Evolutionary conservation across 2,113 vertebrate species (phyloP).

Genomic region (Alouatta palliata): DNA sequence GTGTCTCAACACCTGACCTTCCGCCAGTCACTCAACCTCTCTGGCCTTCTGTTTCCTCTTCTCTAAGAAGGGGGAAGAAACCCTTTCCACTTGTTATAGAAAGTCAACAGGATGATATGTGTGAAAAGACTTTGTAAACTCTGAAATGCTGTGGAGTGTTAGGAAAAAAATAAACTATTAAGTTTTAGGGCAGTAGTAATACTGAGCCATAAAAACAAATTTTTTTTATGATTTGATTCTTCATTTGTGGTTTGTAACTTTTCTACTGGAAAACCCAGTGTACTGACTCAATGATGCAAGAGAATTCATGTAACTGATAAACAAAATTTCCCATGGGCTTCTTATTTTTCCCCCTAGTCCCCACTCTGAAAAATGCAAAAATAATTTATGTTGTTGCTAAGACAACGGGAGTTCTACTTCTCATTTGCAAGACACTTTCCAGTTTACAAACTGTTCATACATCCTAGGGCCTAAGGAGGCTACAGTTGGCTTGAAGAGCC

Average conservation of each 20-base stretch:
- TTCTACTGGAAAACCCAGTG: not conserved
- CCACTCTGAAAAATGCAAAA: not conserved
- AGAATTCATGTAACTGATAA: not conserved
- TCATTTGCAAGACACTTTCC: not conserved
- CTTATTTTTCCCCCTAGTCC: not conserved
- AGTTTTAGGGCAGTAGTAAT: constrained; percentile 29
- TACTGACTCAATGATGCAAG: not conserved
- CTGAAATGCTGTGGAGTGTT: not conserved
- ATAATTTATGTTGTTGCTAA: not conserved
- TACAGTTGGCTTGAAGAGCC: not conserved
- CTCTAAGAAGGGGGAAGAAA: not conserved
- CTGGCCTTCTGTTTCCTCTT: not conserved
- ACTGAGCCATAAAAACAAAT: not conserved
- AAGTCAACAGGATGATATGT: not conserved
- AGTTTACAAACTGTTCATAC: not conserved
- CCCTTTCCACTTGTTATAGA: not conserved
- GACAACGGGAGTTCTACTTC: not conserved
- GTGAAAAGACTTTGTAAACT: not conserved
- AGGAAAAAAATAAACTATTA: not conserved
- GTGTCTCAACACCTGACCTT: not conserved
- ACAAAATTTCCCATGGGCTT: not conserved
- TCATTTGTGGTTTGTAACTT: not conserved
- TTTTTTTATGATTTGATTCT: constrained; percentile 14
- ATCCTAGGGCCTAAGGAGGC: not conserved
- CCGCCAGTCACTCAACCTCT: not conserved